Conservation (phyloP, 2,797 vertebrate genomes). For the Petrocephalus schoutedeni region DNA sequence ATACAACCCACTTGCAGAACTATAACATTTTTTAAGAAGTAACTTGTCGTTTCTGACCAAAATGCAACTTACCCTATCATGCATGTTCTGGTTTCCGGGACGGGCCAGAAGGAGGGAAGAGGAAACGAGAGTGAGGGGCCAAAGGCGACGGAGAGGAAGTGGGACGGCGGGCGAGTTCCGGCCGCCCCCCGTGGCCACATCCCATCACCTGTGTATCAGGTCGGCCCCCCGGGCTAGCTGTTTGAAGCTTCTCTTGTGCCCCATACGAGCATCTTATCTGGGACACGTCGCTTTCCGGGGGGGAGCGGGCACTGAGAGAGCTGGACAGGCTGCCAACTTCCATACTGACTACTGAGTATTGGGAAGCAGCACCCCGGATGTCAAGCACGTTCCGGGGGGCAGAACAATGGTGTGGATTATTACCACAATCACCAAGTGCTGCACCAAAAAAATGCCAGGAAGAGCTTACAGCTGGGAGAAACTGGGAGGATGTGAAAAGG, state of each 20-base stretch:
- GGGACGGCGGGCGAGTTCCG: neutral
- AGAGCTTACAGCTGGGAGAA: neutral
- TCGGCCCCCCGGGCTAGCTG: neutral
- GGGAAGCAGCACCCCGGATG: neutral
- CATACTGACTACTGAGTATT: neutral
- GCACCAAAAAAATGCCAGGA: neutral
- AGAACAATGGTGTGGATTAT: neutral
- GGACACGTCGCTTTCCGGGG: neutral
- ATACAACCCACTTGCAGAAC: neutral
- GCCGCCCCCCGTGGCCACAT: neutral
- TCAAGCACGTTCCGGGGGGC: neutral
- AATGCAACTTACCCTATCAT: neutral
- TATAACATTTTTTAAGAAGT: neutral
- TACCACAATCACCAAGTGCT: neutral
- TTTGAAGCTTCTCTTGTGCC: neutral
- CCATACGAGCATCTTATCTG: neutral
- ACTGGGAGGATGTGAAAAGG: neutral
- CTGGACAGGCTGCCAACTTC: neutral
- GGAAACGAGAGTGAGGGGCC: neutral
- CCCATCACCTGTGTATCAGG: neutral
- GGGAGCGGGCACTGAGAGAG: neutral
- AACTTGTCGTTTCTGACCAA: neutral
- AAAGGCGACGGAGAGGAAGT: neutral
- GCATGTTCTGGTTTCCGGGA: neutral
- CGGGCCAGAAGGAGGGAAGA: neutral